Conservation (phyloP, 1,140 invertebrate species). For the Achatina immaculata region DNA sequence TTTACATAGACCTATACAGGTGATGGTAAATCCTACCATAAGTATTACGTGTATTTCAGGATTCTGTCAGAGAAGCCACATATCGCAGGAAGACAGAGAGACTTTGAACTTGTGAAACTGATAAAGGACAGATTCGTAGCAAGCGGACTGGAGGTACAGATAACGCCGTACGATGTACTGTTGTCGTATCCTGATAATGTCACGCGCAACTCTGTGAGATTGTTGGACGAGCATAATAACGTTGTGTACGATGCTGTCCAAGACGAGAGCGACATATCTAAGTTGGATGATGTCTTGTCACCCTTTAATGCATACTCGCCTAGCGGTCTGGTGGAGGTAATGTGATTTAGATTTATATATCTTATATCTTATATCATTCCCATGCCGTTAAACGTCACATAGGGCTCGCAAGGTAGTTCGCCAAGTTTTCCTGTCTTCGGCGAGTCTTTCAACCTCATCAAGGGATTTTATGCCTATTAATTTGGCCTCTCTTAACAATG, state of each 20-base stretch:
- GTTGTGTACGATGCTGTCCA: conserved; percentile 50
- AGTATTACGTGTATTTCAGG: too few species aligned
- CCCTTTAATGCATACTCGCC: conserved; percentile 67
- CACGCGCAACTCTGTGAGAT: conserved; percentile 51
- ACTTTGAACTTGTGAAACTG: conserved; percentile 53
- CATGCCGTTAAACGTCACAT: too few species aligned
- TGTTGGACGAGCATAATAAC: conserved; percentile 42
- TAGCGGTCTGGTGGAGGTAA: conserved; percentile 40
- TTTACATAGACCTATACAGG: too few species aligned
- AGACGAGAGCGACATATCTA: conserved; percentile 57
- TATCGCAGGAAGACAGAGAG: conserved; percentile 59
- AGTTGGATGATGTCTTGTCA: conserved; percentile 58
- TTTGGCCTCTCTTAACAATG: too few species aligned
- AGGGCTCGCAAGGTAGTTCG: background rate
- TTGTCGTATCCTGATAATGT: conserved; percentile 64
- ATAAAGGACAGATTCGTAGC: conserved; percentile 55
- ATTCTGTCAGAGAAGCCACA: conserved; percentile 59
- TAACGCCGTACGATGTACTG: conserved; percentile 63
- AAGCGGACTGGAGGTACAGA: conserved; percentile 56
- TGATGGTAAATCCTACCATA: too few species aligned
- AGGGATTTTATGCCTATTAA: too few species aligned
- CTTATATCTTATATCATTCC: background rate
- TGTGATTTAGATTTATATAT: background rate
- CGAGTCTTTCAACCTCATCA: too few species aligned
- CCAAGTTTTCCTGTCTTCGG: background rate